phyloP scores from a whole-genome alignment of 92 coral and sea anemone species.

The Epizoanthus rinbou region DNA sequence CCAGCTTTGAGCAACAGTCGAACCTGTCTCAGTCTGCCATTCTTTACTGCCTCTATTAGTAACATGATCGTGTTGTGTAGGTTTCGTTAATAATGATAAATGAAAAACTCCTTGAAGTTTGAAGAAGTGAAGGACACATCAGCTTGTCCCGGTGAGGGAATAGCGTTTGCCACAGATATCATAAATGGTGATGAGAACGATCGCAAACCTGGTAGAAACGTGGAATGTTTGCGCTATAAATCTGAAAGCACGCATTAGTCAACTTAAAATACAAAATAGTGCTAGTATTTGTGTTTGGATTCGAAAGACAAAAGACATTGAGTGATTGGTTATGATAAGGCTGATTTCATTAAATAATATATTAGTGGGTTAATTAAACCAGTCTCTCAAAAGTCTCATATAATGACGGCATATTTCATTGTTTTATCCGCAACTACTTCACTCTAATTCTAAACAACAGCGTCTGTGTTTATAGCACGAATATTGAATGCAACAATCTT shows the following conservation, averaged over 20 bases:
- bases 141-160: background rate
- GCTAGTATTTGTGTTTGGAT: background rate
- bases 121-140: background rate
- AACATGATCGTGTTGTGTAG: conserved; percentile 45
- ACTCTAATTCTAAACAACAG: background rate
- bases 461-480: background rate
- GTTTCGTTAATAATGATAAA: too few species aligned
- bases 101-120: background rate
- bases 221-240: background rate
- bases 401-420: background rate
- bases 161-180: too few species aligned
- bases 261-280: conserved; percentile 11
- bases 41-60: conserved; percentile 68
- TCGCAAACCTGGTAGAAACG: background rate
- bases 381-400: background rate
- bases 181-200: background rate
- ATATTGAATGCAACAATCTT: background rate
- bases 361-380: background rate
- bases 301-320: background rate
- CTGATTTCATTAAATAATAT: background rate
- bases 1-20: conserved; percentile 78
- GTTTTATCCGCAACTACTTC: background rate
- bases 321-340: conserved; percentile 6
- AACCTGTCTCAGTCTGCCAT: conserved; percentile 67
- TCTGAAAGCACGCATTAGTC: background rate